These are phyloP conservation scores for Diachasmimorpha longicaudata DNA, from an alignment of 1,140 invertebrate species.

Conservation along the genomic window DNA sequence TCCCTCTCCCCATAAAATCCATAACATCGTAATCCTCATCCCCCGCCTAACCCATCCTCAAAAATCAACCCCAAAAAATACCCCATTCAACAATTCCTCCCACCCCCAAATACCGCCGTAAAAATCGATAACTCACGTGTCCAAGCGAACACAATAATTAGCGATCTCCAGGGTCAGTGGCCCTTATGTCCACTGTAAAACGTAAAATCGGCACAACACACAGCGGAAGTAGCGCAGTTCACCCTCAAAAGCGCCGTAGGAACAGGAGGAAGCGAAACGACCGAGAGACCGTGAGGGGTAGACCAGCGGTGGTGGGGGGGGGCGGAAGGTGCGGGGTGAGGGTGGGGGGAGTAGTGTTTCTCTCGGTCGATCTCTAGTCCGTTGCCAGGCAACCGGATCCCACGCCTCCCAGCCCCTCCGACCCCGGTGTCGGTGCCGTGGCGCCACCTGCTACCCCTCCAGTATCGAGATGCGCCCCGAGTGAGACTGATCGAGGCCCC, in stretches of 20 bases:
- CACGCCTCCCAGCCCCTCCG: conserved; percentile 37
- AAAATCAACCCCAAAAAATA: no score
- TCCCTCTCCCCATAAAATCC: no score
- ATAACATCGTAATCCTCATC: no score
- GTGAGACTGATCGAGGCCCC: conserved; percentile 42
- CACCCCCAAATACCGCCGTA: no score
- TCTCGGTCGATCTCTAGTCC: conserved; percentile 58
- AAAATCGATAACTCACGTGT: background rate
- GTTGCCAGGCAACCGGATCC: conserved; percentile 61
- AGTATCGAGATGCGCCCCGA: conserved; percentile 57
- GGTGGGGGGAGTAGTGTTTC: conserved; percentile 23
- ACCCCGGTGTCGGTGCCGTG: conserved; percentile 24
- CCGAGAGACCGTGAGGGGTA: no score
- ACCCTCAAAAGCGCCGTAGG: conserved; percentile 24
- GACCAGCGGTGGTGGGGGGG: background rate
- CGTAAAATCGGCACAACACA: conserved; percentile 10
- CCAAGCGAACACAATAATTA: background rate
- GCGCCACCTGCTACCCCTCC: conserved; percentile 49
- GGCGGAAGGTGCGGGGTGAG: background rate
- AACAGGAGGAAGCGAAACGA: conserved; percentile 27
- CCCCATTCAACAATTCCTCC: no score
- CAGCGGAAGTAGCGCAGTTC: background rate
- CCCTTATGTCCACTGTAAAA: background rate
- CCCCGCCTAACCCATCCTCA: no score
- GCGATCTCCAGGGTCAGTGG: conserved; percentile 5